Base-by-base conservation (phyloP, 2,888 invertebrate species). In the Unio delphinus region DNA sequence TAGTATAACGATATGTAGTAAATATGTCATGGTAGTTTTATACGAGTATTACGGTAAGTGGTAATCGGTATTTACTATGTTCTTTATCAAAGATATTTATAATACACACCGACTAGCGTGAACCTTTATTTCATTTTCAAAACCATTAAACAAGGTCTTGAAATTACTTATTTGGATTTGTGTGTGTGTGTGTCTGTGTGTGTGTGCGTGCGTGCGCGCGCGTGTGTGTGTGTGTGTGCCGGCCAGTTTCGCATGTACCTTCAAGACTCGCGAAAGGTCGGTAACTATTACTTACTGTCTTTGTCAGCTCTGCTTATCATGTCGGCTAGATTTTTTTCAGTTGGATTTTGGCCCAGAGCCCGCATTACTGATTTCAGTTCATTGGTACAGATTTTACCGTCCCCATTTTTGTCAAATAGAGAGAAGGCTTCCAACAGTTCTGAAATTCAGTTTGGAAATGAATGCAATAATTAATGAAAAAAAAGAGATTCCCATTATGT, bases 331-430 rank as follows among this genome's bases (percentile, higher is more conserved):
- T 56, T 28, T 26, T 70, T 65, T 1, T 79, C 73, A 45, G 76
- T 72, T 4, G 79, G 79, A 58, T 79, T 75, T 57, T 78, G 78
- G 17, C 80, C 80, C 17, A 80, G 63, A 18, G 75, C 73, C 55
- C 75, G 62, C n/a, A 80, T 66, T 18, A 80, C 75, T 8, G 55
- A 66, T 28, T 73, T 74, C 45, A 80, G 75, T 61, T 80, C 80
- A 4, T 28, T 56, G 17, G 68, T 23, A 8, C 60, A 61, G 59
- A 80, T 80, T 26, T 65, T 55, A 6, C 68, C 69, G 55, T 80
- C 75, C 4, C 75, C 72, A 55, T 78, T 72, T 58, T 65, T 63
- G 67, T 80, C 80, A 68, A 80, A 80, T 30, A 80, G 70, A 61
- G 75, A 71, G 60, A 81, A 80, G 58, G 75, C 78, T 30, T 79